phyloP scores from a whole-genome alignment of 2,113 vertebrate genomes.

The Phalacrocorax pelagicus region DNA sequence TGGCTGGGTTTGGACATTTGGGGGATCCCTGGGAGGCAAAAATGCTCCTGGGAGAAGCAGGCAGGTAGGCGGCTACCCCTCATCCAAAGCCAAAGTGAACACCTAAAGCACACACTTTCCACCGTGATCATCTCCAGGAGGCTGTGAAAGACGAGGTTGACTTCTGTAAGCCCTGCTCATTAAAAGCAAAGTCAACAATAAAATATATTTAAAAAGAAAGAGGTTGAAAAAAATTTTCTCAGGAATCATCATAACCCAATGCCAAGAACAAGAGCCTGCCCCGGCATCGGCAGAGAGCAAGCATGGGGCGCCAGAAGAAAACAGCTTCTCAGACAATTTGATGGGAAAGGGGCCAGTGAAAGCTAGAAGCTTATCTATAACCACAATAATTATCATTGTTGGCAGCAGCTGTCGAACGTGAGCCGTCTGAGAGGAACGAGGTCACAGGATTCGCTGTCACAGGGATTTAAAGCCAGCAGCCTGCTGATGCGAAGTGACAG shows the following conservation, averaged over 20 bases:
- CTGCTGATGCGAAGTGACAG: not conserved
- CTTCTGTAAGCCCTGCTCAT: not conserved
- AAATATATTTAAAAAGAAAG: not conserved
- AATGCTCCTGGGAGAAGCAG: not conserved
- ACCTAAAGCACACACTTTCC: not conserved
- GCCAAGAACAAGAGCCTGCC: slow-evolving; percentile 55
- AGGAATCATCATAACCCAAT: not conserved
- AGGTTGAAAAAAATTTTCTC: slow-evolving; percentile 4
- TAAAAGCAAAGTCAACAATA: not conserved
- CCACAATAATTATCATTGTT: slow-evolving; percentile 53
- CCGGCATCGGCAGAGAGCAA: not conserved
- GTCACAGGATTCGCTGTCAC: slow-evolving; percentile 47
- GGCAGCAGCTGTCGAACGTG: slow-evolving; percentile 44
- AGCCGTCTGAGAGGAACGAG: slow-evolving; percentile 52
- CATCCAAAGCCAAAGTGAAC: not conserved
- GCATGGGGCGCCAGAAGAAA: slow-evolving; percentile 47
- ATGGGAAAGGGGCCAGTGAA: slow-evolving; percentile 68
- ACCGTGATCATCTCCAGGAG: fast-evolving
- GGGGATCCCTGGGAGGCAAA: not conserved
- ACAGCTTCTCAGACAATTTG: slow-evolving; percentile 60
- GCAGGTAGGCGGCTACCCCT: not conserved
- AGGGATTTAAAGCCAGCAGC: slow-evolving; percentile 40
- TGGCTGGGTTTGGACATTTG: not conserved
- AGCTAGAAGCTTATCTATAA: slow-evolving; percentile 65
- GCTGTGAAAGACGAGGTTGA: not conserved